Conservation (phyloP, 2,113 vertebrate species). For the Sapayoa aenigma region DNA sequence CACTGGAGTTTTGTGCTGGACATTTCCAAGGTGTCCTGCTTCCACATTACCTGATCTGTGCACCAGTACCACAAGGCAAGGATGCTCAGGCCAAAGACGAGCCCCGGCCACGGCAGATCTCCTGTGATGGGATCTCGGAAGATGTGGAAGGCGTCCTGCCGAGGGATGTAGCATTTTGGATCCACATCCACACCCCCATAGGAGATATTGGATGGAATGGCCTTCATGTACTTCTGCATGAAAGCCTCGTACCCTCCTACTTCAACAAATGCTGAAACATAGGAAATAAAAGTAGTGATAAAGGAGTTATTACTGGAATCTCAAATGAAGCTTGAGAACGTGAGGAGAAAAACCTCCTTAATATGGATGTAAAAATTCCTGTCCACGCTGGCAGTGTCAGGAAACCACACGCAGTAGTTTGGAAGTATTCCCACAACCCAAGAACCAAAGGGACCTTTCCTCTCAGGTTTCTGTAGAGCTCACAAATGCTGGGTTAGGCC, state of each 20-base stretch:
- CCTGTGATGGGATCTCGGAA: conserved; percentile 83
- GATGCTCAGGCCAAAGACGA: conserved; percentile 87
- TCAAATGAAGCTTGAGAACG: not conserved
- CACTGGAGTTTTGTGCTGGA: not conserved
- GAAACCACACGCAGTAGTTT: not conserved
- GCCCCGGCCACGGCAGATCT: conserved; percentile 92
- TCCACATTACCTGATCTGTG: conserved; percentile 87
- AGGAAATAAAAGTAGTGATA: not conserved
- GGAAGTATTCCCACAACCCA: not conserved
- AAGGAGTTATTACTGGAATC: not conserved
- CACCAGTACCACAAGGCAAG: conserved; percentile 94
- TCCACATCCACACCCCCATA: not conserved
- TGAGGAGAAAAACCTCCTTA: not conserved
- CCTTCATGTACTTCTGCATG: conserved; percentile 81
- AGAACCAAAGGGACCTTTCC: not conserved
- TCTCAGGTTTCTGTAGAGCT: not conserved
- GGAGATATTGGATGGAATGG: conserved; percentile 69
- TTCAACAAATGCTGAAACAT: conserved; percentile 80
- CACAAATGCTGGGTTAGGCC: not conserved
- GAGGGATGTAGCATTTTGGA: conserved; percentile 79
- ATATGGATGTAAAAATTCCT: not conserved
- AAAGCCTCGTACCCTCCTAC: conserved; percentile 87
- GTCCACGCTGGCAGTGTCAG: not conserved
- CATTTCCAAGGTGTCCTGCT: not conserved
- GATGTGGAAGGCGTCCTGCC: conserved; percentile 86